Percentiles rank a stretch among this genome's conserved stretches.
Conservation (phyloP, 2,888 invertebrate species). For the Mesorhabditis belari region DNA sequence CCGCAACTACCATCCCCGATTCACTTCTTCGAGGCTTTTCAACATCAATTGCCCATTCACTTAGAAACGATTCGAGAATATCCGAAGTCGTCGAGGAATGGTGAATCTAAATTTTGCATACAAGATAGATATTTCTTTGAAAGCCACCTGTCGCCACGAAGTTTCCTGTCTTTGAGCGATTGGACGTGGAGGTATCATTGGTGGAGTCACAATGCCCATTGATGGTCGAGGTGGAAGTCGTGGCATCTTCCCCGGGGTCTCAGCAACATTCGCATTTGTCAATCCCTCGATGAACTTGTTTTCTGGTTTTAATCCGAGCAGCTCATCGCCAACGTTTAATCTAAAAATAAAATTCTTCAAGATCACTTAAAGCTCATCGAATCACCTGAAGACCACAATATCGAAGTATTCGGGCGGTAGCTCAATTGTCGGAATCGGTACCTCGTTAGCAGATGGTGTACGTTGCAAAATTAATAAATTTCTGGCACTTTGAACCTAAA, state of each 20-base stretch:
- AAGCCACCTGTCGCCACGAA: neutral
- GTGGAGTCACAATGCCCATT: neutral
- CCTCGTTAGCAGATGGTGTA: too few relatives aligned
- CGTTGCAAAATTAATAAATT: too few relatives aligned
- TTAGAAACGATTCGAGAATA: constrained; percentile 1
- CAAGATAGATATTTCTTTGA: neutral
- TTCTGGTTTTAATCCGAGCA: constrained; percentile 52
- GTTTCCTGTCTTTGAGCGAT: constrained; percentile 2
- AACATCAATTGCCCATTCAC: neutral
- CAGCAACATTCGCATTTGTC: constrained; percentile 9
- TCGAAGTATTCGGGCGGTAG: constrained; percentile 13
- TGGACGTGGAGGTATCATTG: too few relatives aligned
- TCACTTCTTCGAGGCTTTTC: neutral
- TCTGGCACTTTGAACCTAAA: neutral
- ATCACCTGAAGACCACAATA: constrained; percentile 8
- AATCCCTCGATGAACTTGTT: constrained; percentile 53
- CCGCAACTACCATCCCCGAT: neutral
- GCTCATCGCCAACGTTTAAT: neutral
- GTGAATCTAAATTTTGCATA: neutral
- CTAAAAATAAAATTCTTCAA: neutral
- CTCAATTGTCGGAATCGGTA: neutral
- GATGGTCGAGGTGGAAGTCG: neutral
- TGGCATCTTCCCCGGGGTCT: neutral
- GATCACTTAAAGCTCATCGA: neutral
- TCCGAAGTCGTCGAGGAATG: constrained; percentile 13